Percentiles rank a stretch among this genome's conserved stretches.
Conservation (phyloP, 2,113 vertebrate species). For the Rattus rattus region DNA sequence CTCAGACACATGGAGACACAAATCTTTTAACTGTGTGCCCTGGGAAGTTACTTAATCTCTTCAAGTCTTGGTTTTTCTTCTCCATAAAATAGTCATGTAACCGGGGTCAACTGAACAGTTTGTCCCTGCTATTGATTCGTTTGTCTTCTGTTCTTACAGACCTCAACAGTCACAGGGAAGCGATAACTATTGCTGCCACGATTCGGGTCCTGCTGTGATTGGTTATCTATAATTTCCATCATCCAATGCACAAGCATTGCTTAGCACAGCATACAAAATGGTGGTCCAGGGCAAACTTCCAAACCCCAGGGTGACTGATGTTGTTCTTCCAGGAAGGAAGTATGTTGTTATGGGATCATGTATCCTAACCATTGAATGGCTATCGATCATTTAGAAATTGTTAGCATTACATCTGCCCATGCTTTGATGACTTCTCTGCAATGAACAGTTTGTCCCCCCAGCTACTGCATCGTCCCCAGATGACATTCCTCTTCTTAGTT, state of each 20-base stretch:
- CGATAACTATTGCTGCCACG: not conserved
- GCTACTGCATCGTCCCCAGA: not conserved
- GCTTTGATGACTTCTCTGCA: not conserved
- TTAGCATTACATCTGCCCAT: not conserved
- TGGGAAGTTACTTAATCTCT: slow-evolving; percentile 33
- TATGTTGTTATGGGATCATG: not conserved
- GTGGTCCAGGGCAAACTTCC: not conserved
- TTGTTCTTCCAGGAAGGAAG: not conserved
- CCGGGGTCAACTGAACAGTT: not conserved
- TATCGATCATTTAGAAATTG: not conserved
- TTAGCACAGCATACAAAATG: not conserved
- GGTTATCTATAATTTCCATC: not conserved
- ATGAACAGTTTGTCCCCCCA: not conserved
- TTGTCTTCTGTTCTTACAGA: not conserved
- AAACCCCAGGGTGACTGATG: not conserved
- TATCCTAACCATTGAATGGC: not conserved
- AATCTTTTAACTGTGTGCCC: not conserved
- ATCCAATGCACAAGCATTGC: not conserved
- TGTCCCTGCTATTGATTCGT: not conserved
- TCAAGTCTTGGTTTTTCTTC: slow-evolving; percentile 1
- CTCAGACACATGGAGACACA: not conserved
- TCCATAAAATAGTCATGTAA: not conserved
- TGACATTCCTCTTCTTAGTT: not conserved
- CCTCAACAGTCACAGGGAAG: not conserved
- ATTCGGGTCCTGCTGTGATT: not conserved